phyloP scores from a whole-genome alignment of 2,888 invertebrate species.

The Theretra japonica region DNA sequence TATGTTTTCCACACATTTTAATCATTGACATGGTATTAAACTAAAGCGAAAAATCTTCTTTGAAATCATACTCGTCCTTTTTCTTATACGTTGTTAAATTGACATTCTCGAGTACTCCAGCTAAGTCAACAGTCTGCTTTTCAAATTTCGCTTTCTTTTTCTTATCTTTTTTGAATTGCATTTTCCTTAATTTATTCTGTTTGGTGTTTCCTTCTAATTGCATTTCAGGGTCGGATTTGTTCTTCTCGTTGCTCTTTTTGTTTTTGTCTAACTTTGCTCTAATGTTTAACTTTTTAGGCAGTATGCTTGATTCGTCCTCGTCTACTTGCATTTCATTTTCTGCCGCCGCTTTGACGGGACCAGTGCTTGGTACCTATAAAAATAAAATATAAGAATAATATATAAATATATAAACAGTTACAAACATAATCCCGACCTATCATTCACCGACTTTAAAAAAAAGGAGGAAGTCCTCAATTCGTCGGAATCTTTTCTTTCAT shows the following conservation, averaged over 20 bases:
- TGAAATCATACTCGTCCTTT: slow-evolving; percentile 86
- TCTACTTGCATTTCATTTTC: slow-evolving; percentile 83
- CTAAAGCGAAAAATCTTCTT: slow-evolving; percentile 81
- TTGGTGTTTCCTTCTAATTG: slow-evolving; percentile 88
- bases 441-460: too few relatives aligned
- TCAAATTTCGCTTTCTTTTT: slow-evolving; percentile 83
- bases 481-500: too few relatives aligned
- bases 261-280: slow-evolving; percentile 67
- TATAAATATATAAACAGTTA: too few relatives aligned
- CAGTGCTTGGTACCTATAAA: slow-evolving; percentile 85
- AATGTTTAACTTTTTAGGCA: slow-evolving; percentile 74
- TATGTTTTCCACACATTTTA: background rate
- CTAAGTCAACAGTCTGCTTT: slow-evolving; percentile 86
- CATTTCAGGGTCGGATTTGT: slow-evolving; percentile 87
- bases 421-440: too few relatives aligned
- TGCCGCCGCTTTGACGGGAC: slow-evolving; percentile 83
- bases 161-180: slow-evolving; percentile 87
- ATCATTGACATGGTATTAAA: background rate
- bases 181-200: slow-evolving; percentile 72
- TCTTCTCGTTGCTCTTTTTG: slow-evolving; percentile 61
- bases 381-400: background rate
- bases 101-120: slow-evolving; percentile 87
- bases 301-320: slow-evolving; percentile 71
- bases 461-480: too few relatives aligned
- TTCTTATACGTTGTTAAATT: slow-evolving; percentile 70